Conservation (phyloP, 2,888 invertebrate species). For the Nomada ruficornis region DNA sequence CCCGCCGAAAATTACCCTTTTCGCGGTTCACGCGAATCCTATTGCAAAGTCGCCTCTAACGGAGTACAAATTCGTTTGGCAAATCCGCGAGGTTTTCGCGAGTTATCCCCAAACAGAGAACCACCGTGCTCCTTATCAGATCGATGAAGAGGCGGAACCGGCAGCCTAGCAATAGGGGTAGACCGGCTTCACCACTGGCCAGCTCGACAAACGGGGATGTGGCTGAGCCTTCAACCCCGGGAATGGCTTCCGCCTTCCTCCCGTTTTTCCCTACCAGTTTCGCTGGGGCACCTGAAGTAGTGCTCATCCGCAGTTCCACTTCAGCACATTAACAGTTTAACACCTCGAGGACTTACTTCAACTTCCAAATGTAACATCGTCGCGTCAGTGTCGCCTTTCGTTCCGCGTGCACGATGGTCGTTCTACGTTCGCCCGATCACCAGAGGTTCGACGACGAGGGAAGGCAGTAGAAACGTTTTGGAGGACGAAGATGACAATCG, state of each 20-base stretch:
- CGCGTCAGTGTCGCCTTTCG: too few species aligned
- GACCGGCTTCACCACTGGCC: slow-evolving; percentile 63
- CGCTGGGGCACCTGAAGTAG: slow-evolving; percentile 67
- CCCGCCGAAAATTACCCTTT: too few species aligned
- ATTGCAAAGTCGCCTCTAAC: too few species aligned
- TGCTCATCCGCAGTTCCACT: slow-evolving; percentile 10
- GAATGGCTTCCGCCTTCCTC: slow-evolving; percentile 73
- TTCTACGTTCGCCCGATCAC: not conserved
- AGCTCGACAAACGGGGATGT: slow-evolving; percentile 75
- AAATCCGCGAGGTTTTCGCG: slow-evolving; percentile 16
- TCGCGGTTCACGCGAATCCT: too few species aligned
- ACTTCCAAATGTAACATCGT: too few species aligned
- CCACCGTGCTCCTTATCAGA: slow-evolving; percentile 74
- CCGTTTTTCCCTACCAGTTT: slow-evolving; percentile 69
- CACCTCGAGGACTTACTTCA: not conserved
- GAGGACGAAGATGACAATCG: slow-evolving; percentile 21
- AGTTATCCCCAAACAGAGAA: slow-evolving; percentile 40
- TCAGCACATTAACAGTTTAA: not conserved
- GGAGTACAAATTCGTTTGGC: not conserved
- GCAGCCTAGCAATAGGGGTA: slow-evolving; percentile 74
- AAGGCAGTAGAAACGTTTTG: too few species aligned
- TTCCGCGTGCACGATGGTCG: too few species aligned
- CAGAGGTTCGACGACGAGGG: too few species aligned
- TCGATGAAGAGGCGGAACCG: slow-evolving; percentile 82
- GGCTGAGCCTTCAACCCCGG: slow-evolving; percentile 64